Percentiles rank a stretch among this genome's conserved stretches.
Conservation (phyloP, 1,140 invertebrate genomes). For the Trachymyrmex septentrionalis region DNA sequence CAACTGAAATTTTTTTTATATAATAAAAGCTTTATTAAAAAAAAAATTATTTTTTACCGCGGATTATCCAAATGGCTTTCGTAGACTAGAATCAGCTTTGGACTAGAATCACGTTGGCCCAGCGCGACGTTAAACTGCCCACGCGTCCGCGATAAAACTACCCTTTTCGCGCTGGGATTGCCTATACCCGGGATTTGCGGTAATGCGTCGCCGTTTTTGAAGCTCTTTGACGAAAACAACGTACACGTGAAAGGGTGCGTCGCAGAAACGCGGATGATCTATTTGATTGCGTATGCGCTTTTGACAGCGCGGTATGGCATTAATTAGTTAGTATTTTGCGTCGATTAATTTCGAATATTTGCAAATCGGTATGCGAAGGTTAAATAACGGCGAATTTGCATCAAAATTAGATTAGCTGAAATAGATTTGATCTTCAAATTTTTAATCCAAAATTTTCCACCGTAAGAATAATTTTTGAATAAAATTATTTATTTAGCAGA, state of each 20-base stretch:
- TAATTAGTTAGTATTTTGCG: slow-evolving; percentile 41
- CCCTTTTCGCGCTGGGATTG: background rate
- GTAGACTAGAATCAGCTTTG: background rate
- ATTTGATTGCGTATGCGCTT: slow-evolving; percentile 41
- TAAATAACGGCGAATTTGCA: background rate
- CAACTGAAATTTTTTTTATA: background rate
- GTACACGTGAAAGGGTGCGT: background rate
- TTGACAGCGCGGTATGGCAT: slow-evolving; percentile 13
- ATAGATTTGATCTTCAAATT: background rate
- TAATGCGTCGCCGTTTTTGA: slow-evolving; percentile 56
- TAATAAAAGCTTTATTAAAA: background rate
- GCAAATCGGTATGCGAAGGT: background rate
- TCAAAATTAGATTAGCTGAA: background rate
- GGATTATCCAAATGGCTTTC: background rate
- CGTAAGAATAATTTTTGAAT: background rate
- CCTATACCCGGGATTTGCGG: slow-evolving; percentile 30
- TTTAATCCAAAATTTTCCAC: background rate
- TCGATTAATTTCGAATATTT: slow-evolving; percentile 33
- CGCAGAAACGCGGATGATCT: background rate
- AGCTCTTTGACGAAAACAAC: slow-evolving; percentile 26
- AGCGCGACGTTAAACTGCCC: slow-evolving; percentile 46
- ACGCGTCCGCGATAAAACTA: slow-evolving; percentile 40
- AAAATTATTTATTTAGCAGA: slow-evolving; percentile 27
- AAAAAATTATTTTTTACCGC: background rate
- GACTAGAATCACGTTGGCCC: slow-evolving; percentile 17